Evolutionary conservation across 2,113 vertebrate species (phyloP).

Genomic region (western clawed frog (Xenopus tropicalis)): UCB_Xtro_10.0 CM004445.2:88284501-88285000

Average conservation of each 20-base stretch:
- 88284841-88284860: no score
- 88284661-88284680: slow-evolving; percentile 24
- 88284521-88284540: slow-evolving; percentile 44
- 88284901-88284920: no score
- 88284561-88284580: slow-evolving; percentile 41
- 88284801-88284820: background rate
- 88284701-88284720: slow-evolving; percentile 19
- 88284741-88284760: background rate
- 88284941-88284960: no score
- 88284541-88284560: slow-evolving; percentile 43
- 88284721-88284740: slow-evolving; percentile 2
- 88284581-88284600: slow-evolving; percentile 29
- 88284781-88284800: background rate
- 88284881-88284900: no score
- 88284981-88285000: no score
- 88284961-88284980: no score
- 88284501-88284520: slow-evolving; percentile 34
- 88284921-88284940: no score
- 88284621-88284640: slow-evolving; percentile 34
- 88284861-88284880: no score
- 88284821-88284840: no score
- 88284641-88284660: slow-evolving; percentile 23
- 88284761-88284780: background rate
- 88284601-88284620: slow-evolving; percentile 38
- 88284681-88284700: slow-evolving; percentile 12